Percentiles rank a stretch among this genome's conserved stretches.
These are phyloP conservation scores for Diplodus sargus DNA, from an alignment of 2,797 vertebrate genomes.

Conservation along the genomic window DNA sequence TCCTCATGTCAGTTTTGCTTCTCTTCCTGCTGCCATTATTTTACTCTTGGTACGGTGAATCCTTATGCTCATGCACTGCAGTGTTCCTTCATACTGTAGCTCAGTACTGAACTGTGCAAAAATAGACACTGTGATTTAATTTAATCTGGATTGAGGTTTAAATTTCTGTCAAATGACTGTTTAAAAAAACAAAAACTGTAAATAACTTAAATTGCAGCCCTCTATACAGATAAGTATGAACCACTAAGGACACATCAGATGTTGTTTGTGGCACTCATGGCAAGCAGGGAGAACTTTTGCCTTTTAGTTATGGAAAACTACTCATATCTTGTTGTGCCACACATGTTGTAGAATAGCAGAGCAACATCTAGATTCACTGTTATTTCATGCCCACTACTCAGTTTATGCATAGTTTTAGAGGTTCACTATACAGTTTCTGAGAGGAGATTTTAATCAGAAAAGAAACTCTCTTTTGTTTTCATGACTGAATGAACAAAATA, in stretches of 20 bases:
- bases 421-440: too few relatives aligned
- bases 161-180: too few relatives aligned
- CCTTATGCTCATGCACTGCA: constrained; percentile 13
- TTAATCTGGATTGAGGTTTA: neutral
- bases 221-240: neutral
- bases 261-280: neutral
- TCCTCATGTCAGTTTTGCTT: constrained; percentile 59
- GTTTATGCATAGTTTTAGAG: neutral
- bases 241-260: neutral
- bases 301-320: neutral
- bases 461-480: too few relatives aligned
- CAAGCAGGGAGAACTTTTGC: neutral
- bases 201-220: neutral
- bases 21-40: constrained; percentile 52
- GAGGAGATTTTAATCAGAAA: too few relatives aligned
- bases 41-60: constrained; percentile 47
- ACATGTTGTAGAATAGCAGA: neutral
- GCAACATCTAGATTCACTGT: constrained; percentile 39
- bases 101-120: constrained; percentile 2
- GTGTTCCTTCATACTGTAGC: constrained; percentile 10
- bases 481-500: too few relatives aligned
- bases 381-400: constrained; percentile 9
- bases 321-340: neutral
- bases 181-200: too few relatives aligned
- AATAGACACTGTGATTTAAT: neutral